These are phyloP conservation scores for Magallana gigas DNA, from an alignment of 1,140 invertebrate species.

Conservation along the genomic window DNA sequence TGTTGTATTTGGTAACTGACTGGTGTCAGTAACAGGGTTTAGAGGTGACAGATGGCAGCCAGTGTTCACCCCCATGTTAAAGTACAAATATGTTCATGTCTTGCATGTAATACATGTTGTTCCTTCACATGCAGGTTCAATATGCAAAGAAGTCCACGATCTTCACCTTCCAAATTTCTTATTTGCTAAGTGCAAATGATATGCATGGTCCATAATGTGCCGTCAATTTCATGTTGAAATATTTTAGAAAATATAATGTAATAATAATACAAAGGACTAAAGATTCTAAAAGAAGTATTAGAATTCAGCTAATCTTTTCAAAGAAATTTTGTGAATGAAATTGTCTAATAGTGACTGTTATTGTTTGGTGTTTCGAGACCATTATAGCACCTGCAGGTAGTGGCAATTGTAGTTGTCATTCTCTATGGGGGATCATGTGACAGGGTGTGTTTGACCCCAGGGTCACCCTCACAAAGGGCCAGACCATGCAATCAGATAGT, in stretches of 20 bases:
- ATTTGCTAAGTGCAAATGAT: no score
- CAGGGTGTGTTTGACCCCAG: conserved; percentile 3
- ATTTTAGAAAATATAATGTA: no score
- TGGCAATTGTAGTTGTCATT: not conserved
- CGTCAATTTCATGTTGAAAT: no score
- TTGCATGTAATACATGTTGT: not conserved
- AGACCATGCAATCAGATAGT: not conserved
- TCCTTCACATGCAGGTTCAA: not conserved
- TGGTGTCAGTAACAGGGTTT: not conserved
- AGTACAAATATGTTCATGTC: not conserved
- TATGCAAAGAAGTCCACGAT: no score
- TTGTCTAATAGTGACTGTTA: no score
- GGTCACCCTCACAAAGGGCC: conserved; percentile 5
- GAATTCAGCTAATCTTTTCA: no score
- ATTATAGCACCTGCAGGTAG: not conserved
- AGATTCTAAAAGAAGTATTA: no score
- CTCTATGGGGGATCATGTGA: not conserved
- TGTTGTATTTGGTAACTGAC: not conserved
- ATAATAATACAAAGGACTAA: no score
- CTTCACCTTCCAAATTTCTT: no score
- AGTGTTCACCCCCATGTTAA: not conserved
- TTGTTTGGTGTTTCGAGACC: not conserved
- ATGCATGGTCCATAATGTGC: no score
- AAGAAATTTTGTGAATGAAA: no score
- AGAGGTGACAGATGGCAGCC: conserved; percentile 5